Evolutionary conservation across 2,888 invertebrate species (phyloP).

Genomic region (Drosophila prostipennis): DNA sequence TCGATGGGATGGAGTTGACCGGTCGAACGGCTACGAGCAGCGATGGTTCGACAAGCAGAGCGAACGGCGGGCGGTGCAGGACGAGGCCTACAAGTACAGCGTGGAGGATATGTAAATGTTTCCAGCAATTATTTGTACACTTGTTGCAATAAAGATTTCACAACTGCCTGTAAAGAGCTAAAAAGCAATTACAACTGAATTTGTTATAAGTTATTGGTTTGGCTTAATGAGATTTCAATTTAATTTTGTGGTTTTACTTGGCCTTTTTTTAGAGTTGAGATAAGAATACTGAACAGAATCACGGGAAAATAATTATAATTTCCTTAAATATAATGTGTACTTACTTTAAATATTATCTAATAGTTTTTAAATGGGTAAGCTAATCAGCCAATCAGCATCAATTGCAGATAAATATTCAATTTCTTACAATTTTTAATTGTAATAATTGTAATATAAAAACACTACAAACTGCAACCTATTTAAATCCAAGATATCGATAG

Average conservation of each 20-base stretch:
- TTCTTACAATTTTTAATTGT: too few species aligned
- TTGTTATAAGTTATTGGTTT: not conserved
- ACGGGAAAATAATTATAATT: too few species aligned
- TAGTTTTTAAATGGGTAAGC: too few species aligned
- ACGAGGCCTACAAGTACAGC: conserved; percentile 97
- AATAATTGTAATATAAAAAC: too few species aligned
- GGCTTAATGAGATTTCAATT: too few species aligned
- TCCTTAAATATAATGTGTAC: too few species aligned
- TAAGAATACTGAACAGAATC: too few species aligned
- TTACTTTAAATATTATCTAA: too few species aligned
- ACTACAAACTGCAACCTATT: not conserved
- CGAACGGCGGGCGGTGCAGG: conserved; percentile 89
- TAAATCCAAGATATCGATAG: conserved; percentile 4
- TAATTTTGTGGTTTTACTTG: too few species aligned
- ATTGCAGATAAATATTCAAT: too few species aligned
- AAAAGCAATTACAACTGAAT: not conserved
- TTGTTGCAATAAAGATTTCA: conserved; percentile 20
- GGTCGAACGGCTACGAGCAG: conserved; percentile 98
- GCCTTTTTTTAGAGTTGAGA: too few species aligned
- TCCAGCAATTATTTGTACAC: not conserved
- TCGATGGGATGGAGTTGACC: conserved; percentile 99
- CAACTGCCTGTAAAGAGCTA: conserved; percentile 3
- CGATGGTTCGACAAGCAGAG: conserved; percentile 93
- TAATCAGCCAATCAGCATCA: too few species aligned
- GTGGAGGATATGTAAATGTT: conserved; percentile 93